These are phyloP conservation scores for Lordiphosa clarofinis DNA, from an alignment of 1,140 invertebrate genomes.

Conservation along the genomic window DNA sequence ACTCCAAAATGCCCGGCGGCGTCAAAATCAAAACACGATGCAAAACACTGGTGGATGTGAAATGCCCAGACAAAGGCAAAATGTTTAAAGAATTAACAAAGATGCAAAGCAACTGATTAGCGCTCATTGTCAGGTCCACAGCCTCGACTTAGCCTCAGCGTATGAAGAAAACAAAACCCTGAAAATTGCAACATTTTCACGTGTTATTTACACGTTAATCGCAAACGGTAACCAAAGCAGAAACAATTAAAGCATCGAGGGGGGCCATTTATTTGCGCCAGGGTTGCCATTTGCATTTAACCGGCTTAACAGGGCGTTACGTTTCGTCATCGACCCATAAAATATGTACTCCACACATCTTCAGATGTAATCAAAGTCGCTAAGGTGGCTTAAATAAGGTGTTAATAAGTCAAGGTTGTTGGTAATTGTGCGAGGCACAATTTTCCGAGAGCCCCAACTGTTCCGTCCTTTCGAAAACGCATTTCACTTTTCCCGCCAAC, in stretches of 20 bases:
- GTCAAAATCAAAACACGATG: slow-evolving; percentile 24
- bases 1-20: slow-evolving; percentile 18
- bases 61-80: slow-evolving; percentile 44
- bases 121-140: slow-evolving; percentile 49
- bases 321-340: slow-evolving; percentile 57
- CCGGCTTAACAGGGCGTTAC: slow-evolving; percentile 72
- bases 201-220: slow-evolving; percentile 61
- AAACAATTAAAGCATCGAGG: slow-evolving; percentile 31
- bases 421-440: slow-evolving; percentile 30
- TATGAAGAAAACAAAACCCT: slow-evolving; percentile 16
- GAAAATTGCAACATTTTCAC: slow-evolving; percentile 73
- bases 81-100: slow-evolving; percentile 35
- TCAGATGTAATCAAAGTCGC: slow-evolving; percentile 20
- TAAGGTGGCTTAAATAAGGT: slow-evolving; percentile 23
- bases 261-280: slow-evolving; percentile 63
- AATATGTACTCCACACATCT: slow-evolving; percentile 32
- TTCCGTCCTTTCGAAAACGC: slow-evolving; percentile 1
- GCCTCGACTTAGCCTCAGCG: slow-evolving; percentile 24
- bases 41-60: slow-evolving; percentile 33
- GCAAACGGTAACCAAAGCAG: slow-evolving; percentile 59
- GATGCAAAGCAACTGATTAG: slow-evolving; percentile 59
- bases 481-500: slow-evolving; percentile 43
- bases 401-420: slow-evolving; percentile 69
- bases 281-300: slow-evolving; percentile 69
- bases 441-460: neutral